Base-by-base conservation (phyloP, 1,140 invertebrate species). In the Drosophila burlai region DNA sequence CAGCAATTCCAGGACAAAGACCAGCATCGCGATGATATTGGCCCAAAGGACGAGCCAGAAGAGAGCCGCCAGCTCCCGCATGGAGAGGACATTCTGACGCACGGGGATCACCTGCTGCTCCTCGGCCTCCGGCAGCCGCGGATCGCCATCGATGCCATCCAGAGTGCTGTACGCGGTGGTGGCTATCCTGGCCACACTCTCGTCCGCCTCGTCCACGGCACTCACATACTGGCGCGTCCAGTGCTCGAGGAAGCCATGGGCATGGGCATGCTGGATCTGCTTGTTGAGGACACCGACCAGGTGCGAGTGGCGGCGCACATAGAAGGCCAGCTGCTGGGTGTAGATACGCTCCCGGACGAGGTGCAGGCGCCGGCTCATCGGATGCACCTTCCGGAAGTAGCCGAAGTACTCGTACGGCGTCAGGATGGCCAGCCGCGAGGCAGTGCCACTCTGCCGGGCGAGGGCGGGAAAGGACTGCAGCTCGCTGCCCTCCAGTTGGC, bases 401-500 rank as follows among this genome's bases (percentile, higher is more conserved):
- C 90, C 90, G 31, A 83, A 91, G 54, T 91, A 91, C 36, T 91
- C 90, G 55, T 91, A 89, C 0, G 89, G 84, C 18, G 82, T 89
- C 7, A 91, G 77, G 38, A 89, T 80, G 26, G 86, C 86, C 67
- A 73, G 16, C 0, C 80, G 76, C 4, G 59, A 16, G 2, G 63
- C 29, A 2, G 60, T 80, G 50, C 87, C 87, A 15, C 79, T 91
- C 6, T 45, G 59, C 1, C 21, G 49, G 8, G 87, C 82, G n/a
- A 91, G 10, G 0, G n/a, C 54, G 2, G 63, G 69, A 46, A 91
- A 91, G 13, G 89, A 80, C 40, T 81, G 80, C 60, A 84, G 21
- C 47, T 91, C 82, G 7, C 80, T 91, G 62, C 71, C 76, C 16
- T 47, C 43, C 11, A 89, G 65, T 11, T 78, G 60, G 10, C 49